Evolutionary conservation across 2,797 vertebrate genomes (phyloP), one percentile per base, ranked within the genome.

Genomic region (Sebastes steindachneri): DNA sequence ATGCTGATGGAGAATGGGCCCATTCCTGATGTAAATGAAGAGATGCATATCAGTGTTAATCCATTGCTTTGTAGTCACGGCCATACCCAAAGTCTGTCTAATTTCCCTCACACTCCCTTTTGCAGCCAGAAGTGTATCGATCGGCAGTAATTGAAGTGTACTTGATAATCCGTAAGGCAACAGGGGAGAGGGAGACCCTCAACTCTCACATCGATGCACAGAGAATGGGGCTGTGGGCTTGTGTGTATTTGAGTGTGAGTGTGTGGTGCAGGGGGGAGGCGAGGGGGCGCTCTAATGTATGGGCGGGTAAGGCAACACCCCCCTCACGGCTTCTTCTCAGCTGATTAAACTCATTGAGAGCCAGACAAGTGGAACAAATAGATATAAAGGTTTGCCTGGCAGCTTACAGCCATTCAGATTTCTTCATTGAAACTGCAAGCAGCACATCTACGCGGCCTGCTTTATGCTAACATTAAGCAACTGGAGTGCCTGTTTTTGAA

Each of bases 311-410:
- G 95, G 94, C 94, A 93, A 96, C 95, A 96, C 95, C 95, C 92
- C 94, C 93, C 93, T 95, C 93, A 95, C 94, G 89, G 91, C 87
- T 93, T 96, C 95, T 97, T 97, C 96, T 96, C 96, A 97, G 96
- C 96, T 96, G 96, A 97, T 97, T 97, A 97, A 97, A 96, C 96
- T 97, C 96, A 97, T 97, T 97, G 95, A 96, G 94, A 95, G 89
- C 91, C 95, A 95, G 96, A 95, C 95, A 96, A 96, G 95, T 96
- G 94, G 96, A 97, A 96, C 95, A 96, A 97, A 98, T 96, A 95
- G 95, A 97, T 96, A 97, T 96, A 96, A 96, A 96, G 95, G 95
- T 95, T 95, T 94, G 95, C 95, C 94, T 96, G 94, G 94, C 95
- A 96, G 93, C 95, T 95, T 95, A 94, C 95, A 95, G 95, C 95